Evolutionary conservation across 1,140 invertebrate genomes (phyloP).

Genomic region (Calosoma granatense): DNA sequence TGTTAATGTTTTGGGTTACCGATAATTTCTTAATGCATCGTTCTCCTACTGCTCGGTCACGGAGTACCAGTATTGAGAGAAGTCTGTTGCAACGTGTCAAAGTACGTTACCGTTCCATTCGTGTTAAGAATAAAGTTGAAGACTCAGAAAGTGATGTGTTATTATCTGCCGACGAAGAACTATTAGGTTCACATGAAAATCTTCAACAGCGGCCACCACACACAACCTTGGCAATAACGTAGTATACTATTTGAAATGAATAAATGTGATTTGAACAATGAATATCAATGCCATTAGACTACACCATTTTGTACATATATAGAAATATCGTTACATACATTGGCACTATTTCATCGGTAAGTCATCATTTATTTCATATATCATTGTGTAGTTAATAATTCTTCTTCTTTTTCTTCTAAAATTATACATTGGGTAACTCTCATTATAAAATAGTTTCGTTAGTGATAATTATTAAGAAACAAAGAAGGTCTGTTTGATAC

Average conservation of each 20-base stretch:
- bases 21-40: constrained; percentile 68
- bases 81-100: constrained; percentile 34
- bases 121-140: constrained; percentile 27
- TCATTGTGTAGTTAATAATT: no score
- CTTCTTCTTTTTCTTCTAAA: no score
- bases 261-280: no score
- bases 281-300: no score
- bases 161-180: constrained; percentile 40
- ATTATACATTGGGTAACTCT: no score
- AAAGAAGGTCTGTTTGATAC: no score
- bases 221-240: background rate
- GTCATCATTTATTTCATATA: no score
- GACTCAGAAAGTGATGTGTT: constrained; percentile 43
- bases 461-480: no score
- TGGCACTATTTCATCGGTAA: no score
- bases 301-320: no score
- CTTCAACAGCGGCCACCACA: background rate
- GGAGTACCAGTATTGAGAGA: constrained; percentile 24
- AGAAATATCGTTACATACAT: no score
- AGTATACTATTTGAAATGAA: background rate
- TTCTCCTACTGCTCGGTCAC: constrained; percentile 17
- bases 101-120: constrained; percentile 39
- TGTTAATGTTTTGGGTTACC: constrained; percentile 75
- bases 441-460: no score
- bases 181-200: constrained; percentile 18